A percentile compares a stretch with the other conserved stretches of the same genome.
Conservation (phyloP, 2,797 vertebrate genomes). For the Fundulus diaphanus region DNA sequence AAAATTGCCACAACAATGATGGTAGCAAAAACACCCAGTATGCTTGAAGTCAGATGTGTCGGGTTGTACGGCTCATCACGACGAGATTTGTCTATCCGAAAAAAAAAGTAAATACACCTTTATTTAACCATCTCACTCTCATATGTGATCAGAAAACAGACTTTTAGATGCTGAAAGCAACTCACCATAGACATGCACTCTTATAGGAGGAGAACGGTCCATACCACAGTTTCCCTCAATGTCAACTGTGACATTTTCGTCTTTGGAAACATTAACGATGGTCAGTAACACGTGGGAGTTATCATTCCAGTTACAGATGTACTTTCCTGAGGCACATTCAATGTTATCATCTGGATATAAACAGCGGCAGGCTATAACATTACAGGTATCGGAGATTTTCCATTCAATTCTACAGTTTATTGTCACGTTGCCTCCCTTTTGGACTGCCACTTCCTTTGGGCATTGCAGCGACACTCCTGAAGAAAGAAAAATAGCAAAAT, state of each 20-base stretch:
- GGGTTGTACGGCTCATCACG: too few relatives aligned
- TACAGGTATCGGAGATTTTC: rapidly evolving
- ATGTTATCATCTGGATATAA: rapidly evolving
- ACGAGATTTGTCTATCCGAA: too few relatives aligned
- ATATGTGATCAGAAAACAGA: neutral
- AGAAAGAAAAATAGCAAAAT: neutral
- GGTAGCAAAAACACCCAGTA: rapidly evolving
- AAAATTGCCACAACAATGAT: neutral
- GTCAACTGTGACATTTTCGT: rapidly evolving
- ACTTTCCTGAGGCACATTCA: rapidly evolving
- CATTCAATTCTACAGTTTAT: constrained; percentile 13
- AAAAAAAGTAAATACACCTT: neutral
- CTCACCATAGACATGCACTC: neutral
- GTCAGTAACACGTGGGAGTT: neutral
- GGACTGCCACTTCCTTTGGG: rapidly evolving
- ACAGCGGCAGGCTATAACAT: rapidly evolving
- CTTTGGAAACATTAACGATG: neutral
- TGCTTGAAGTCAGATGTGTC: rapidly evolving
- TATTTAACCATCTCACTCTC: neutral
- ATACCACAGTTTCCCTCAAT: rapidly evolving
- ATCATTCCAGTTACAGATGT: rapidly evolving
- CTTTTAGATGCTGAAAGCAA: neutral
- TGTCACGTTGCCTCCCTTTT: rapidly evolving
- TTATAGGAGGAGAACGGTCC: rapidly evolving
- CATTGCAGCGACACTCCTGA: neutral